Evolutionary conservation across 2,797 vertebrate genomes (phyloP).

Genomic region (Ceryle rudis): DNA sequence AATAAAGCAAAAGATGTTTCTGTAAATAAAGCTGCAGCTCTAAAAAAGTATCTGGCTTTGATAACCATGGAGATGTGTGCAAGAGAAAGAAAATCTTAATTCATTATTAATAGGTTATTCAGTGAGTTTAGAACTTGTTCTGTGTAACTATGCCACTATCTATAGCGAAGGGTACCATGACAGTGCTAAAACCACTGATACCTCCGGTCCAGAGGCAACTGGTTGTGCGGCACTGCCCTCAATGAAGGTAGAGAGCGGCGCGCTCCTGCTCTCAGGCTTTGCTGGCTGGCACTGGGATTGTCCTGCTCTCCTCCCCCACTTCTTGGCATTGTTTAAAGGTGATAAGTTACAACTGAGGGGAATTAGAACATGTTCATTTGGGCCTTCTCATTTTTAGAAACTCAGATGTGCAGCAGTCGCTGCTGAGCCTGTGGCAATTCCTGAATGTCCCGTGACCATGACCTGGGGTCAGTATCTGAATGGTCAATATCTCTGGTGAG

Average conservation of each 20-base stretch:
- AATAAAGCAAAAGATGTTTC: not conserved
- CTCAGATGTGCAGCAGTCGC: not conserved
- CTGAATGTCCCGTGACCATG: not conserved
- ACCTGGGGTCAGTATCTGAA: not conserved
- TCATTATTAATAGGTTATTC: not conserved
- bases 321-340: accelerated
- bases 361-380: not conserved
- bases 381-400: not conserved
- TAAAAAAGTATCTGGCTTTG: not conserved
- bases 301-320: not conserved
- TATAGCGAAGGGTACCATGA: not conserved
- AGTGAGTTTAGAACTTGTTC: not conserved
- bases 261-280: accelerated
- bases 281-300: accelerated
- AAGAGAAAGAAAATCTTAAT: not conserved
- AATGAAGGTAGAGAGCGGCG: accelerated
- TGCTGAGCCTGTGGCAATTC: not conserved
- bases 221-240: not conserved
- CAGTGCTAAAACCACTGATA: not conserved
- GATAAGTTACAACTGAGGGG: not conserved
- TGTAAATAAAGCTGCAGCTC: not conserved
- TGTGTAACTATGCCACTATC: not conserved
- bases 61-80: not conserved
- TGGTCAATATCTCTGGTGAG: not conserved
- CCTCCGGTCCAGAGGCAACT: not conserved